phyloP scores from a whole-genome alignment of 2,113 vertebrate species.

The Lycocorax pyrrhopterus region DNA sequence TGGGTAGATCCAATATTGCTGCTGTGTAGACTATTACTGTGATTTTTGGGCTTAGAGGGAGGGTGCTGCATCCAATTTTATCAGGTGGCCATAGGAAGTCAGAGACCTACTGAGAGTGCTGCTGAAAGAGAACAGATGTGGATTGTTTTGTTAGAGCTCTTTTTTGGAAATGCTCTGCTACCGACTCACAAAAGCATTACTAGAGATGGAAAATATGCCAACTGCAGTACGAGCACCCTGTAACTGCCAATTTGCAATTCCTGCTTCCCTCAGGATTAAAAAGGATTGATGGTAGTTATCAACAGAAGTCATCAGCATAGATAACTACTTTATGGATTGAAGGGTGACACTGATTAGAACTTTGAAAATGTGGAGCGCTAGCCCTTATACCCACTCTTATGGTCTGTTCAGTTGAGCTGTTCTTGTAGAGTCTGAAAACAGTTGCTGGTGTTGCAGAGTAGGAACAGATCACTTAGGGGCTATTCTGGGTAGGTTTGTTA shows the following conservation, averaged over 20 bases:
- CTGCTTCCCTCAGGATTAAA: background rate
- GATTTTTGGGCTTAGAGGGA: background rate
- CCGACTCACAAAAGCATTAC: background rate
- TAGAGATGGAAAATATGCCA: constrained; percentile 34
- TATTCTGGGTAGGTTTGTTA: background rate
- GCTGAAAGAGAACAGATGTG: constrained; percentile 55
- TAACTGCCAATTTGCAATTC: background rate
- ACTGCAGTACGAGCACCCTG: background rate
- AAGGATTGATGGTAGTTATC: background rate
- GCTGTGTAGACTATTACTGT: background rate
- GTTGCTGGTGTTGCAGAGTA: background rate
- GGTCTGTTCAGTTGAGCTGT: background rate
- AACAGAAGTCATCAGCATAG: background rate
- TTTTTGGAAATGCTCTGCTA: background rate
- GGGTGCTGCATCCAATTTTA: constrained; percentile 6
- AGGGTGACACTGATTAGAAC: background rate
- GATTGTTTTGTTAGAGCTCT: constrained; percentile 31
- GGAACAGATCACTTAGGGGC: background rate
- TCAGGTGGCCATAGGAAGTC: background rate
- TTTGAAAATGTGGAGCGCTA: background rate
- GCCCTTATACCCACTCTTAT: background rate
- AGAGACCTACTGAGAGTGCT: constrained; percentile 13
- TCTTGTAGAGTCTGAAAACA: background rate
- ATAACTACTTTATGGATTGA: background rate
- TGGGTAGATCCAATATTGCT: background rate